Evolutionary conservation across 92 coral and sea anemone genomes (phyloP).

Genomic region (Umimayanthus chanpuru): DNA sequence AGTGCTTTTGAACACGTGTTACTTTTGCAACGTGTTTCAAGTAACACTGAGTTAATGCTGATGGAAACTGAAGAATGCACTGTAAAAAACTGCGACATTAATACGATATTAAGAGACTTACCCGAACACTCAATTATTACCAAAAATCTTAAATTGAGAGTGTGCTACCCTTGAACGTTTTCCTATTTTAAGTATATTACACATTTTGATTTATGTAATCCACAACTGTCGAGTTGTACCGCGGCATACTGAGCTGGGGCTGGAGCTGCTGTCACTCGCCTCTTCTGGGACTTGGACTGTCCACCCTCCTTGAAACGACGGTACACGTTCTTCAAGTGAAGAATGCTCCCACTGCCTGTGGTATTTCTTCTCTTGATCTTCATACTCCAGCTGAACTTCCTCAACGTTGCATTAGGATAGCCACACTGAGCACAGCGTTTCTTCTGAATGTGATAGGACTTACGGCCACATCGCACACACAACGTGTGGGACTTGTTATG

Average conservation of each 20-base stretch:
- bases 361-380: constrained; percentile 96
- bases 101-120: too few species aligned
- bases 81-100: too few species aligned
- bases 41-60: too few species aligned
- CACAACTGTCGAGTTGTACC: background rate
- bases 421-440: constrained; percentile 98
- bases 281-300: constrained; percentile 92
- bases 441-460: constrained; percentile 95
- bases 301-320: constrained; percentile 91
- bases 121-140: too few species aligned
- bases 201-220: constrained; percentile 40
- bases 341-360: constrained; percentile 99
- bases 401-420: constrained; percentile 79
- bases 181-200: constrained; percentile 40
- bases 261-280: constrained; percentile 74
- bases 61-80: too few species aligned
- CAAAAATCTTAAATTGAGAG: too few species aligned
- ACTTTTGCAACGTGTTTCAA: too few species aligned
- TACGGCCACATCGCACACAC: constrained; percentile 97
- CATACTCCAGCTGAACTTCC: constrained; percentile 96
- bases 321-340: constrained; percentile 77
- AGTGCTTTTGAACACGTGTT: too few species aligned
- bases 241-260: constrained; percentile 57
- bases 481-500: constrained; percentile 98
- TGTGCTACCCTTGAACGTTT: too few species aligned